These are phyloP conservation scores for Cephus nigrinus DNA, from an alignment of 2,888 invertebrate species.

Conservation along the genomic window DNA sequence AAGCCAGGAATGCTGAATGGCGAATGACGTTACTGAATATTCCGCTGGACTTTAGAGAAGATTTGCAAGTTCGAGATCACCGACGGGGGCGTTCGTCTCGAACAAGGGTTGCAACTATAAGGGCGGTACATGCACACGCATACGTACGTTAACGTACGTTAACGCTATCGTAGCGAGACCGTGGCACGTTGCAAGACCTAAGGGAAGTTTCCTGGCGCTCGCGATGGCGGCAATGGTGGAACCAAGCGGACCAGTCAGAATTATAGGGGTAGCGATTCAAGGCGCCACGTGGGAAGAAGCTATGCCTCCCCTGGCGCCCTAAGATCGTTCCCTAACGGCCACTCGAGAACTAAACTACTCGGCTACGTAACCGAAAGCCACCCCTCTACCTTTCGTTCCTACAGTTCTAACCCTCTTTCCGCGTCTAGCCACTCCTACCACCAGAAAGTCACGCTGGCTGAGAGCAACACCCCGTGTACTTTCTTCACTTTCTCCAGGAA, in stretches of 20 bases:
- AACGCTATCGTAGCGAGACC: background rate
- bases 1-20: background rate
- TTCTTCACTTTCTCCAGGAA: background rate
- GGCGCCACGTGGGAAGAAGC: constrained; percentile 61
- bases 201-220: background rate
- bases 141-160: background rate
- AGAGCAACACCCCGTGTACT: background rate
- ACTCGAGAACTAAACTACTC: constrained; percentile 62
- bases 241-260: constrained; percentile 41
- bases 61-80: background rate
- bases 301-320: constrained; percentile 62
- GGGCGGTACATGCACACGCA: background rate
- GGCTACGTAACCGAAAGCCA: constrained; percentile 43
- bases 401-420: background rate
- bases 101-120: background rate
- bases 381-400: constrained; percentile 8
- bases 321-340: constrained; percentile 63
- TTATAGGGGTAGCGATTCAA: constrained; percentile 59
- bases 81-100: background rate
- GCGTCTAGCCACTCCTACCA: background rate
- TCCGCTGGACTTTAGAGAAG: background rate
- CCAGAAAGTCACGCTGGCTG: background rate
- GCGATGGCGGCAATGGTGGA: constrained; percentile 36
- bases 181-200: background rate
- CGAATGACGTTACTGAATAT: background rate